Conservation (phyloP, 2,113 vertebrate species). For the Ploceus nigricollis region DNA sequence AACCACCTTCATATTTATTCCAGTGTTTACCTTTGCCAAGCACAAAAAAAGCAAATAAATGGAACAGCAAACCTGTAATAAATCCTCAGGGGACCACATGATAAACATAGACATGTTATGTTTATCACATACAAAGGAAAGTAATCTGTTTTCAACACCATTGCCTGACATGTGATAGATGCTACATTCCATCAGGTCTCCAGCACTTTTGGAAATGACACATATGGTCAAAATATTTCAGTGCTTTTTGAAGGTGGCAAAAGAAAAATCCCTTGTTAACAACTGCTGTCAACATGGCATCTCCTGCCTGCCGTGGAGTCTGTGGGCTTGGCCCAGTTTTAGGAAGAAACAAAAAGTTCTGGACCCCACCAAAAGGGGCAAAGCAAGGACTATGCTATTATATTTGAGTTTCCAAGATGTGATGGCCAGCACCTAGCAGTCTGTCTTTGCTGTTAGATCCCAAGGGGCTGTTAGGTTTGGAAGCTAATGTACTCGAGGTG, state of each 20-base stretch:
- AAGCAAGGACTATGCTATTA: not conserved
- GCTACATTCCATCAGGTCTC: not conserved
- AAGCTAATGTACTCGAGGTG: not conserved
- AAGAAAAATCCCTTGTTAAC: not conserved
- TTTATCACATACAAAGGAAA: slow-evolving; percentile 44
- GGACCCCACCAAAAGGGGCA: not conserved
- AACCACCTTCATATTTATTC: slow-evolving; percentile 25
- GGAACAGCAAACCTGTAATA: slow-evolving; percentile 23
- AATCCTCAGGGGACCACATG: slow-evolving; percentile 11
- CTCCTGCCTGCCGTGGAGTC: not conserved
- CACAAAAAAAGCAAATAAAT: slow-evolving; percentile 27
- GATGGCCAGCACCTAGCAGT: not conserved
- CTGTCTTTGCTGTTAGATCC: not conserved
- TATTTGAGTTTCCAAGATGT: not conserved
- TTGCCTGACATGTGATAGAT: not conserved
- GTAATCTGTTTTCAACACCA: slow-evolving; percentile 43
- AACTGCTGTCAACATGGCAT: not conserved
- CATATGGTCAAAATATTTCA: slow-evolving; percentile 6
- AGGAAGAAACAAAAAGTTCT: not conserved
- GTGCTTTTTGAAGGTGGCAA: not conserved
- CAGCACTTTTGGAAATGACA: not conserved
- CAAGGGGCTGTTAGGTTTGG: not conserved
- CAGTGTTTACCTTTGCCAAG: slow-evolving; percentile 34
- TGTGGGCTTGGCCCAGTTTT: not conserved
- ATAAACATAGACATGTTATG: slow-evolving; percentile 4